Base-by-base conservation (phyloP, 2,113 vertebrate genomes). In the Uropsilus gracilis region DNA sequence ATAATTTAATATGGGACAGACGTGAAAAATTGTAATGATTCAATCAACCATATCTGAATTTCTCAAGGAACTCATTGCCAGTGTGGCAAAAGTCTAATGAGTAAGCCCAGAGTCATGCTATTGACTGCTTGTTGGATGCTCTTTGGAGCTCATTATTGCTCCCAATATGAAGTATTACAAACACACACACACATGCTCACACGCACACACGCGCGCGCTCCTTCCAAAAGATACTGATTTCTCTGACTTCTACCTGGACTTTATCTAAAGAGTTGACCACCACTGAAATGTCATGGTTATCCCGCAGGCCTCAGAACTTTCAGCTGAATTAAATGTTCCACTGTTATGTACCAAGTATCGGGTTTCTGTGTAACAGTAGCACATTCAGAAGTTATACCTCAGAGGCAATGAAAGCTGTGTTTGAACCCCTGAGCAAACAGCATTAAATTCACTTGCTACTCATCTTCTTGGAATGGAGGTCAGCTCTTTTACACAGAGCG, bases 401-500 rank as follows among this genome's bases (percentile, higher is more conserved):
- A 94, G 39, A 92, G 82, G 53, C 22, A 30, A 2, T 55, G 34
- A 90, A 89, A 46, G 22, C 22, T 53, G 17, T 17, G 22, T 57
- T 87, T 34, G 76, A 64, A 53, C 12, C 87, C 50, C 72, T 93
- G 87, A 97, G 86, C 76, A 88, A 59, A 81, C 34, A 83, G 55
- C 44, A 22, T 71, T 96, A 96, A 96, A 91, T 95, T 50, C 6
- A 32, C 0, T 82, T 24, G 34, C 57, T 73, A 77, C 80, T 96
- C 94, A 75, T 71, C 76, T 81, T 90, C 63, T 71, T 93, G 97
- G 93, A 96, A 89, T 88, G 97, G 92, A 96, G 93, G 90, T 96
- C 94, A 92, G 80, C 91, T 97, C 97, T 98, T 98, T 98, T 97
- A 89, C 97, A 48, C 86, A 2, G 66, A 53, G 34, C 93, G 96